Evolutionary conservation across 2,888 invertebrate genomes (phyloP), one percentile per base, ranked within the genome.

Genomic region (Pterobdella sp.): DNA sequence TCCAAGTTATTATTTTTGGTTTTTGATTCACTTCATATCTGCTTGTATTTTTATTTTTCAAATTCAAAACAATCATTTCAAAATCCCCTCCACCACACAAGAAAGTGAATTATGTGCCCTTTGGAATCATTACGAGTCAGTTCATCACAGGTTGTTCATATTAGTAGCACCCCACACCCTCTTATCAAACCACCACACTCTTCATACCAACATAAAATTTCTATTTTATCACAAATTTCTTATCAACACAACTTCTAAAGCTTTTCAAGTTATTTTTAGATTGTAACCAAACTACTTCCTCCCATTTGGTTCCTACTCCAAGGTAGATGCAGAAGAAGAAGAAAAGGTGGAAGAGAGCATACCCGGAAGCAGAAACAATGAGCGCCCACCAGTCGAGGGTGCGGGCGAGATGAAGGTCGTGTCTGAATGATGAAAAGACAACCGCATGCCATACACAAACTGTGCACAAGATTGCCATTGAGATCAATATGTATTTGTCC

Each of bases 271-370:
- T 49, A 49, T 14, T 49, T 49, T 49, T 14, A 14, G 22, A 14
- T 14, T 49, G 14, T 14, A 14, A 49, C 14, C 22, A 22, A 14
- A 26, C 22, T 49, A 63, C 10, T 63, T 63, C 10, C 7, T 67
- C 32, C 18, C 31, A 10, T 36, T 42, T 4, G n/a, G 31, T 29
- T 71, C 70, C 49, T 26, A 72, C 67, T 22, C 73, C 81, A 65
- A 79, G 74, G 73, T 79, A 79, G 37, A 83, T 80, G 75, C 79
- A 81, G 71, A 80, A 69, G 49, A 79, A 78, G 76, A 82, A 82
- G 52, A 78, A 60, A n/a, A 81, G 37, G 75, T 83, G 82, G 76
- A 81, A 82, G 37, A 81, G 56, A 65, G 81, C 65, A 36, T 82
- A 79, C 37, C 80, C 63, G 3, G 77, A 70, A 31, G 78, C 78